These are phyloP conservation scores for Drosophila ercepeae DNA, from an alignment of 1,140 invertebrate genomes.

Conservation along the genomic window DNA sequence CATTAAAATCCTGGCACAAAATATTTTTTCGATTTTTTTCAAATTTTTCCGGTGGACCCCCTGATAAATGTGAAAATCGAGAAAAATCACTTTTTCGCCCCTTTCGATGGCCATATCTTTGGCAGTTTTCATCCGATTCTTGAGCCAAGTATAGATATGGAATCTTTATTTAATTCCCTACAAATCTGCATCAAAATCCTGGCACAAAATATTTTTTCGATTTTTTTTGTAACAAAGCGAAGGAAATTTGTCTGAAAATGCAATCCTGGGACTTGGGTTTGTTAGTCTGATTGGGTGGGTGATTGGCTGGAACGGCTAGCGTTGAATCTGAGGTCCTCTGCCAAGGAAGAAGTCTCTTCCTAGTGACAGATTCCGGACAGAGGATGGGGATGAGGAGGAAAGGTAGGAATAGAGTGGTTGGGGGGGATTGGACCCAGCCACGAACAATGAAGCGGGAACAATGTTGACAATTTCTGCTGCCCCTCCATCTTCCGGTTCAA, in stretches of 20 bases:
- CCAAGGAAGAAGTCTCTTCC: slow-evolving; percentile 8
- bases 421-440: slow-evolving; percentile 24
- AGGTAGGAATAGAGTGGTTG: slow-evolving; percentile 18
- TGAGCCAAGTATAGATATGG: too few species aligned
- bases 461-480: slow-evolving; percentile 71
- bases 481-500: slow-evolving; percentile 13
- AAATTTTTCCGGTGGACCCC: too few species aligned
- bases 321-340: slow-evolving; percentile 49
- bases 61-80: too few species aligned
- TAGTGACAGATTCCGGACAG: slow-evolving; percentile 47
- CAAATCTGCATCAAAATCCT: too few species aligned
- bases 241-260: slow-evolving; percentile 72
- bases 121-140: too few species aligned
- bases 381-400: not conserved
- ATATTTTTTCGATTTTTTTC: too few species aligned
- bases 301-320: slow-evolving; percentile 65
- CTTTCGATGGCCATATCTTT: too few species aligned
- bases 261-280: slow-evolving; percentile 57
- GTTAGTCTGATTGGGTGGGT: slow-evolving; percentile 80
- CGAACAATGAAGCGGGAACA: slow-evolving; percentile 80
- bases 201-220: too few species aligned
- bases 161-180: too few species aligned
- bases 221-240: too few species aligned
- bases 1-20: too few species aligned
- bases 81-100: too few species aligned